Conservation (phyloP, 2,888 invertebrate species). For the Lampropteryx suffumata region DNA sequence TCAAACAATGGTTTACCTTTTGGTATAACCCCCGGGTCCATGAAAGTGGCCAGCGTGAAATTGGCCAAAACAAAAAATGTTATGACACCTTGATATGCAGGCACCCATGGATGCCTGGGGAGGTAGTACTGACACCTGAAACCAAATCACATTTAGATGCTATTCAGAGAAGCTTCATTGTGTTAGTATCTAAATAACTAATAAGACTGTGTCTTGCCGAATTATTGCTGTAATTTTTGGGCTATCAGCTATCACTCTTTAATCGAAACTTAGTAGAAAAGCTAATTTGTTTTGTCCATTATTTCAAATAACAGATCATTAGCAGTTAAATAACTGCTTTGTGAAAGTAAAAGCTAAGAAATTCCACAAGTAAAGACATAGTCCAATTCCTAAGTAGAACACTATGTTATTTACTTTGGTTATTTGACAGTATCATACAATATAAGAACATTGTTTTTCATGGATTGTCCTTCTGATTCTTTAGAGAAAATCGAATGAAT, state of each 20-base stretch:
- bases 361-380: constrained; percentile 11
- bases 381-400: constrained; percentile 12
- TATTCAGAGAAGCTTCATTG: too few relatives aligned
- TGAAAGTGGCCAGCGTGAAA: constrained; percentile 99
- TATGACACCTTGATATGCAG: constrained; percentile 96
- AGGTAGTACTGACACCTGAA: constrained; percentile 94
- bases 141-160: constrained; percentile 29
- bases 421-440: not conserved
- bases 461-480: not conserved
- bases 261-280: too few relatives aligned
- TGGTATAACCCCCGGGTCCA: constrained; percentile 99
- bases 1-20: too few relatives aligned
- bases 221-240: too few relatives aligned
- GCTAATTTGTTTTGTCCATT: too few relatives aligned
- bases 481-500: too few relatives aligned
- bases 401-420: not conserved
- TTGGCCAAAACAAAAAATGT: constrained; percentile 99
- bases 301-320: not conserved
- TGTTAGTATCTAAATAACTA: too few relatives aligned
- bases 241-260: too few relatives aligned
- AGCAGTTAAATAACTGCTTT: not conserved
- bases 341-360: constrained; percentile 12
- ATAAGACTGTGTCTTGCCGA: too few relatives aligned
- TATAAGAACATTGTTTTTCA: not conserved
- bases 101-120: constrained; percentile 92